phyloP scores from a whole-genome alignment of 1,140 invertebrate species.

The Calliopsis andreniformis region DNA sequence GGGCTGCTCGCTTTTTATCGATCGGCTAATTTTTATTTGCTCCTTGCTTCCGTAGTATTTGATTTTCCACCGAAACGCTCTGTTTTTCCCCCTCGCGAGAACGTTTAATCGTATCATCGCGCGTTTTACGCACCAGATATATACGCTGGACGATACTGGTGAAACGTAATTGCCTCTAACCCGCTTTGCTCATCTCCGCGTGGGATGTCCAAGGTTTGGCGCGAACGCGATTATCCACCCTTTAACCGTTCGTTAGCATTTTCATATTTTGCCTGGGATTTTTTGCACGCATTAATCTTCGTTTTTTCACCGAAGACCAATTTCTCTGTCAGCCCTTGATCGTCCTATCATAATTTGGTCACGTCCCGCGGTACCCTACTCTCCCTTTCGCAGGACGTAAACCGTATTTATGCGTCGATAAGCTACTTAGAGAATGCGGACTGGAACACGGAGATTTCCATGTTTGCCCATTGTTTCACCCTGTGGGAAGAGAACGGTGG shows the following conservation, averaged over 20 bases:
- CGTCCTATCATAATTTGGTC: too few species aligned
- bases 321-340: background rate
- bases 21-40: slow-evolving; percentile 53
- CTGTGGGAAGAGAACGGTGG: slow-evolving; percentile 34
- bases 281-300: background rate
- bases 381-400: slow-evolving; percentile 18
- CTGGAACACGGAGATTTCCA: slow-evolving; percentile 18
- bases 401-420: slow-evolving; percentile 45
- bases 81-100: background rate
- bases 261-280: background rate
- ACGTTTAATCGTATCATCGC: slow-evolving; percentile 2
- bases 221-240: background rate
- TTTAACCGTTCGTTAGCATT: background rate
- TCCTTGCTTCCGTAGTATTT: slow-evolving; percentile 23
- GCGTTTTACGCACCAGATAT: background rate
- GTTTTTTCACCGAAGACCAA: background rate
- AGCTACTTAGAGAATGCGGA: slow-evolving; percentile 18
- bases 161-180: background rate
- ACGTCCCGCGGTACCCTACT: too few species aligned
- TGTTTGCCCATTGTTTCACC: slow-evolving; percentile 20
- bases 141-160: background rate
- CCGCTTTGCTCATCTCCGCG: background rate
- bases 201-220: background rate
- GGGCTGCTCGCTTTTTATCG: too few species aligned
- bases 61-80: slow-evolving; percentile 15